Conservation (phyloP, 2,797 vertebrate species). For the Novumbra hubbsi region DNA sequence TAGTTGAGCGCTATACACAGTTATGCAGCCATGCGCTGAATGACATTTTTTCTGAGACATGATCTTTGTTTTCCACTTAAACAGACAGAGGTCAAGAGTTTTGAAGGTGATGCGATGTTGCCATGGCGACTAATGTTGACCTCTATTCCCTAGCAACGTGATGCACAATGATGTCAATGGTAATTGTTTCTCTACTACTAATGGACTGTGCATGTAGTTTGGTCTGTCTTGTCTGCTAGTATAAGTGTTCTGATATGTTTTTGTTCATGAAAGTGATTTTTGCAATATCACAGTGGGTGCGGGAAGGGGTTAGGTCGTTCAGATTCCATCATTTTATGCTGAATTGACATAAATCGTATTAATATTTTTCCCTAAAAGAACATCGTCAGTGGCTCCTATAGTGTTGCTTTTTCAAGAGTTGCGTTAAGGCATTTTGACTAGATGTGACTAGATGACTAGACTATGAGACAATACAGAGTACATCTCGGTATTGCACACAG, state of each 20-base stretch:
- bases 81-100: constrained; percentile 66
- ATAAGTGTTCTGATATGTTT: constrained; percentile 2
- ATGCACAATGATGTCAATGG: constrained; percentile 76
- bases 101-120: constrained; percentile 74
- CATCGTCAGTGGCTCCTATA: neutral
- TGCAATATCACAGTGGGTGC: constrained; percentile 37
- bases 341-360: neutral
- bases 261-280: constrained; percentile 13
- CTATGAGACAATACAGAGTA: too few relatives aligned
- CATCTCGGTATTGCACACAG: too few relatives aligned
- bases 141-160: constrained; percentile 72
- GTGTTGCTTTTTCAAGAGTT: neutral
- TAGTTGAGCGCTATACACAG: too few relatives aligned
- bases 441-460: too few relatives aligned
- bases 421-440: neutral
- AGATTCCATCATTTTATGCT: constrained; percentile 4
- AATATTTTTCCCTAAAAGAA: neutral
- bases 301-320: constrained; percentile 27
- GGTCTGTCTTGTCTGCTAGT: constrained; percentile 45
- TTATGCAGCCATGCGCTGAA: too few relatives aligned
- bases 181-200: constrained; percentile 64
- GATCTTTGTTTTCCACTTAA: too few relatives aligned
- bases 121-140: constrained; percentile 75
- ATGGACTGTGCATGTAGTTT: constrained; percentile 46
- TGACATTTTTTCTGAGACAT: too few relatives aligned